Evolutionary conservation across 2,888 invertebrate genomes (phyloP).

Genomic region (Nesidiocoris tenuis): DNA sequence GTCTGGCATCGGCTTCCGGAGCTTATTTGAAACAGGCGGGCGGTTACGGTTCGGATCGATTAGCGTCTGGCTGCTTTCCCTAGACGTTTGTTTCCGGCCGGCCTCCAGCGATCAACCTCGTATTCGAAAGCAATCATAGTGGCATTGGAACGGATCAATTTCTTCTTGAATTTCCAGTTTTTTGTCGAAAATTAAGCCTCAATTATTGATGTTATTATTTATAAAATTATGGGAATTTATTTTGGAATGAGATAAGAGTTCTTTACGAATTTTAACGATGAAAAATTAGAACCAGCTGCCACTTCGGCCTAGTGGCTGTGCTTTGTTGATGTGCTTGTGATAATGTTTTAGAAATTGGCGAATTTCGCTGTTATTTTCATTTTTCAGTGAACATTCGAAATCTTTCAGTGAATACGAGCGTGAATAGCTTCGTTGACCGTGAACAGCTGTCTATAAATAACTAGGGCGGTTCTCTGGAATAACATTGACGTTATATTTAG

Average conservation of each 20-base stretch:
- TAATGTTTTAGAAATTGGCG: background rate
- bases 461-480: background rate
- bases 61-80: constrained; percentile 21
- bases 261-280: no score
- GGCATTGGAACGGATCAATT: background rate
- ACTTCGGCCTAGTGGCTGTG: background rate
- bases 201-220: no score
- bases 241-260: no score
- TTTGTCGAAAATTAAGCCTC: no score
- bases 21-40: background rate
- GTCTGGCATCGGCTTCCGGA: no score
- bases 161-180: no score
- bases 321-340: background rate
- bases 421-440: background rate
- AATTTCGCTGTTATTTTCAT: no score
- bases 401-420: no score
- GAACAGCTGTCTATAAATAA: background rate
- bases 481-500: constrained; percentile 38
- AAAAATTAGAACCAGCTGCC: no score
- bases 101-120: background rate
- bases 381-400: no score
- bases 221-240: no score
- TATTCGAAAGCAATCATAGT: background rate
- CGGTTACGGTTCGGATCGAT: constrained; percentile 16
- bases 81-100: constrained; percentile 7